Base-by-base conservation (phyloP, 64 coral and sea anemone genomes). In the Montipora capricornis region DNA sequence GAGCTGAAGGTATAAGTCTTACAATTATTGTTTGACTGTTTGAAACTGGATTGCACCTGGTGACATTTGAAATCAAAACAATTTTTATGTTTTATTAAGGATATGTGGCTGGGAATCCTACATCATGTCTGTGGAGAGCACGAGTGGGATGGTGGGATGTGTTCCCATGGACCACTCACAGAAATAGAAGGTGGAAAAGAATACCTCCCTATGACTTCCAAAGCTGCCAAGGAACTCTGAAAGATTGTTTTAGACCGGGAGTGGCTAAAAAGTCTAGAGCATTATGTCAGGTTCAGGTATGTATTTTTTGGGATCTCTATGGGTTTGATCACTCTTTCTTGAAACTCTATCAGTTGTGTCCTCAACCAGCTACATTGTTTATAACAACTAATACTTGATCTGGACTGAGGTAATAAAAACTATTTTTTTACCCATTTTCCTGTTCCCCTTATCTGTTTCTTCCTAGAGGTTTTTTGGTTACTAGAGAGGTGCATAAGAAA, bases 211-310 rank as follows among this genome's bases (percentile, higher is more conserved):
- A 87, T 77, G 62, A 61, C 29, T 76, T 93, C 91, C 70, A 93
- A 93, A 46, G 50, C 91, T 20, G 19, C 22, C 16, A 73, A 92
- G 22, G 90, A 79, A 83, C 66, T 93, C 7, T 26, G 55, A 10
- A 77, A 92, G 19, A 74, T 92, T 84, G 80, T 92, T 16, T 50
- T 57, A 24, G 90, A 92, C 55, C 79, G 14, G 5, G 8, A 77
- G 50, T 93, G 80, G 73, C 5, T 93, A 10, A 93, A 87, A 22
- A 66, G 80, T 45, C 59, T 87, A 17, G 71, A 45, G 3, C 59
- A 55, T 62, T 93, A 87, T 93, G 91, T 93, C 15, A 87, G 49
- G 4, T 93, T 93, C 81, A 93, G 91, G 91, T 93, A 87, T 57
- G 20, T 73, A 10, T 73, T 9, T 73, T 11, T 19, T 66, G n/a